Evolutionary conservation across 2,888 invertebrate genomes (phyloP), one percentile per base, ranked within the genome.

Genomic region (Plemyria rubiginata): DNA sequence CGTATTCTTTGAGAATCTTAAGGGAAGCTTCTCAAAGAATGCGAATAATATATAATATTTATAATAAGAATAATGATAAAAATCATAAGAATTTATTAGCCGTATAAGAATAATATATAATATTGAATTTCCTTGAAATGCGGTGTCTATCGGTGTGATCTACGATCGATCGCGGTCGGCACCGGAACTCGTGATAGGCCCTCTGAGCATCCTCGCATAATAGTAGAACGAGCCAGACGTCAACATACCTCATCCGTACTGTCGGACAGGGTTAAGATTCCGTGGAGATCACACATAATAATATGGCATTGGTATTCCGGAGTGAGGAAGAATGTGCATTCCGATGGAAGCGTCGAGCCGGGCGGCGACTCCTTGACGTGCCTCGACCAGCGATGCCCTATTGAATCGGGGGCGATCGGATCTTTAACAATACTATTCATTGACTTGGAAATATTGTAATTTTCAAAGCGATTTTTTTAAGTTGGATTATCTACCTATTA

Each of bases 271-370:
- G 52, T 59, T 40, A 12, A 36, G 45, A 13, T 54, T 65, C 64
- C 48, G 79, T 72, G 79, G 79, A 85, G 85, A 87, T 90, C 88
- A 87, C 88, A 90, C 90, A 92, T 89, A 89, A 90, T 91, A 90
- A 90, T 88, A 89, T 82, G 85, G 80, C 87, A 84, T 87, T 84
- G 92, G 92, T 87, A 92, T 92, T 87, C 88, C 76, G 86, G 79
- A 78, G 84, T 81, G 84, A 77, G 84, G 77, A 85, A 84, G 91
- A 91, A 92, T 91, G 87, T 83, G 83, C 87, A 87, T 88, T 84
- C 90, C 90, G 70, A 65, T 73, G 80, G 76, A 76, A 78, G 80
- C 88, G 89, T 73, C 66, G 72, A 62, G 70, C 67, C 72, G 74
- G 7, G 29, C n/a, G n/a, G 75, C 80, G 77, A 74, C 71, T 71